These are phyloP conservation scores for Galendromus occidentalis DNA, from an alignment of 1,140 invertebrate species.

Conservation along the genomic window DNA sequence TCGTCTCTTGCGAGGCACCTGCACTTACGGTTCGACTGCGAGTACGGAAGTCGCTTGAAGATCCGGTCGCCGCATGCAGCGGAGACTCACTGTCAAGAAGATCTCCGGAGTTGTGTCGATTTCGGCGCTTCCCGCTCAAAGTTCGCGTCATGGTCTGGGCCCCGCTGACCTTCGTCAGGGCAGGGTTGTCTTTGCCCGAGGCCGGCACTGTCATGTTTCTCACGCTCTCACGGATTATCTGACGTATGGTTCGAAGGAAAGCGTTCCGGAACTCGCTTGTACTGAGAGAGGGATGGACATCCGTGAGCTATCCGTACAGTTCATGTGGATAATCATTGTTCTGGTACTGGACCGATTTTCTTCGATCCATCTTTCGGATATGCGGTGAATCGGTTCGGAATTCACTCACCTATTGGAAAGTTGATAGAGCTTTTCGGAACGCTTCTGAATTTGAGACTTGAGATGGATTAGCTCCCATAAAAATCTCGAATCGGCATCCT, in stretches of 20 bases:
- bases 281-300: conserved; percentile 32
- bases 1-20: neutral
- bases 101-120: neutral
- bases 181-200: conserved; percentile 5
- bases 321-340: too few species aligned
- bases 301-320: neutral
- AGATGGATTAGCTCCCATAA: conserved; percentile 90
- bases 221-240: conserved; percentile 84
- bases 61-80: conserved; percentile 4
- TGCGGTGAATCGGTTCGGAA: conserved; percentile 12
- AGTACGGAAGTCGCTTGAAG: neutral
- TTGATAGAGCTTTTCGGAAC: conserved; percentile 89
- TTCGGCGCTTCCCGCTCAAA: conserved; percentile 9
- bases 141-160: conserved; percentile 13
- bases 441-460: conserved; percentile 68
- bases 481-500: conserved; percentile 82
- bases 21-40: conserved; percentile 9
- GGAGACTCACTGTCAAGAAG: neutral
- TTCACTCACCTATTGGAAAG: conserved; percentile 74
- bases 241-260: conserved; percentile 82
- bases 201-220: conserved; percentile 80
- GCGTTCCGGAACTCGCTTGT: conserved; percentile 84
- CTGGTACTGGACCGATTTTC: neutral
- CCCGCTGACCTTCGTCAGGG: neutral
- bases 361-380: neutral